Conservation (phyloP, 2,888 invertebrate genomes). For the Polydrusus tereticollis region DNA sequence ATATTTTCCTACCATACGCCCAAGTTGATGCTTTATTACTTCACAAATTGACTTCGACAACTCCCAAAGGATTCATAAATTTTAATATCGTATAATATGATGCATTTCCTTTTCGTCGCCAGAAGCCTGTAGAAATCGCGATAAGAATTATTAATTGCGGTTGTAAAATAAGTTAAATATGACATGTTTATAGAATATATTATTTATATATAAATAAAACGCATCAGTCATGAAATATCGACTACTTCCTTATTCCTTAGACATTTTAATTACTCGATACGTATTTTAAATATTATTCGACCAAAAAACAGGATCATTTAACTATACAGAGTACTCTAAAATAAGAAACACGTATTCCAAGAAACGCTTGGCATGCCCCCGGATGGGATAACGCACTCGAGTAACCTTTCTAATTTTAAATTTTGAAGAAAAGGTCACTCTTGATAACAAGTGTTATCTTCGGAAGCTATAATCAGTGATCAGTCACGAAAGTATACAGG, state of each 20-base stretch:
- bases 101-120: not conserved
- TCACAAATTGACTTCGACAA: not conserved
- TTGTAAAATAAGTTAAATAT: constrained; percentile 1
- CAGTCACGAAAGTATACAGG: no score
- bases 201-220: not conserved
- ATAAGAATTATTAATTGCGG: constrained; percentile 6
- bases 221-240: not conserved
- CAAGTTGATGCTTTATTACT: not conserved
- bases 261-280: not conserved
- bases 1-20: no score
- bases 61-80: not conserved
- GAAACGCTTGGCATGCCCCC: no score
- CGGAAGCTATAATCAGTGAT: no score
- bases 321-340: no score
- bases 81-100: not conserved
- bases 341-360: no score
- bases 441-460: no score
- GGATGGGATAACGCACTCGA: no score
- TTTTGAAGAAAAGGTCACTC: no score
- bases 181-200: constrained; percentile 3
- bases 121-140: not conserved
- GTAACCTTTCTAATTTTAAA: no score
- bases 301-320: not conserved
- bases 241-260: not conserved
- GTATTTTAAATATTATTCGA: not conserved